A percentile compares a stretch with the other conserved stretches of the same genome.
Evolutionary conservation across 2,888 invertebrate species (phyloP).

Genomic region (Trissoscelio sp.): DNA sequence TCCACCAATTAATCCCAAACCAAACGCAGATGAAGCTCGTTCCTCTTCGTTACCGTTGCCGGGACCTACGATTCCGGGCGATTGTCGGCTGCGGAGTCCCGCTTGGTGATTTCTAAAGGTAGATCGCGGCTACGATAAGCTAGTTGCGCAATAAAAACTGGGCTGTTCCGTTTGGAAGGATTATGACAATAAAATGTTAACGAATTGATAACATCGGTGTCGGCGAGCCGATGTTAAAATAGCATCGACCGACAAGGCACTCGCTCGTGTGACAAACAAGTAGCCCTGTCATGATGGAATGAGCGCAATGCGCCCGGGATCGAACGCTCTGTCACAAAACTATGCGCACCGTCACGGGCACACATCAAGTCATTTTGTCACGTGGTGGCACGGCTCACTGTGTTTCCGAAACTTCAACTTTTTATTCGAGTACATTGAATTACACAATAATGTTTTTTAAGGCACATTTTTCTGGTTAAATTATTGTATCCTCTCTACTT

Average conservation of each 20-base stretch:
- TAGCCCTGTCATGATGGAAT: slow-evolving; percentile 42
- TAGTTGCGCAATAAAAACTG: slow-evolving; percentile 28
- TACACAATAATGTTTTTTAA: too few relatives aligned
- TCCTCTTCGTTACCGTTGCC: slow-evolving; percentile 46
- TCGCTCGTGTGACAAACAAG: slow-evolving; percentile 37
- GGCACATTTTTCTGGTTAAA: too few relatives aligned
- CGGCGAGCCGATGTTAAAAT: slow-evolving; percentile 5
- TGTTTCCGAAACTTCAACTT: not conserved
- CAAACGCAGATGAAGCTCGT: slow-evolving; percentile 59
- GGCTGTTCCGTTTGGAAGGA: slow-evolving; percentile 12
- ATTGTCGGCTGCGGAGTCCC: slow-evolving; percentile 29
- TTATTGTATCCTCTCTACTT: too few relatives aligned
- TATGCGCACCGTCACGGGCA: slow-evolving; percentile 41
- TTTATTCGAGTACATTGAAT: not conserved
- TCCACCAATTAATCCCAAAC: slow-evolving; percentile 66
- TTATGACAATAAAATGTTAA: slow-evolving; percentile 47
- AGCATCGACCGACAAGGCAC: not conserved
- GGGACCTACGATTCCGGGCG: slow-evolving; percentile 40
- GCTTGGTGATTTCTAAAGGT: slow-evolving; percentile 34
- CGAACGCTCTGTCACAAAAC: slow-evolving; percentile 39
- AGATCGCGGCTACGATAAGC: slow-evolving; percentile 21
- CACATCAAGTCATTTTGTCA: slow-evolving; percentile 44
- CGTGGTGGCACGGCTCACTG: not conserved
- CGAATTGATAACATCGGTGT: slow-evolving; percentile 43
- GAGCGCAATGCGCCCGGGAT: slow-evolving; percentile 43